phyloP scores from a whole-genome alignment of 2,113 vertebrate genomes.

The Greenwoodochromis staneri region DNA sequence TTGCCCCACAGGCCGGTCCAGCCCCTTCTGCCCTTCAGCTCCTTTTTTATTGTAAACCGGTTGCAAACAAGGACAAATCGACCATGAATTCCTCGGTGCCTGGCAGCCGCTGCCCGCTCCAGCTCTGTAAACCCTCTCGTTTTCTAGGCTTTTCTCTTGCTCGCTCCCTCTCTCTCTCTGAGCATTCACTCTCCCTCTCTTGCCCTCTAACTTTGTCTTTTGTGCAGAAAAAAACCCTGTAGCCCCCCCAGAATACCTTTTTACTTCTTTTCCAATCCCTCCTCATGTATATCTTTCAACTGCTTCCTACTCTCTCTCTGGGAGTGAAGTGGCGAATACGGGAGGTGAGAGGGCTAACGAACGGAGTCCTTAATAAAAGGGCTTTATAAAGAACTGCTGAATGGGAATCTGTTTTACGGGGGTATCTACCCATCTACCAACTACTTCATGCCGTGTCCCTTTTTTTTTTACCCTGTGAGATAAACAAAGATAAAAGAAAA shows the following conservation, averaged over 20 bases:
- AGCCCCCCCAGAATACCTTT: constrained; percentile 19
- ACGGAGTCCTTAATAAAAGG: constrained; percentile 53
- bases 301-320: constrained; percentile 29
- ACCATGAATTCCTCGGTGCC: constrained; percentile 64
- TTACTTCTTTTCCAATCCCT: constrained; percentile 15
- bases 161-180: not conserved
- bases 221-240: constrained; percentile 8
- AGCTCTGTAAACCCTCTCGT: constrained; percentile 31
- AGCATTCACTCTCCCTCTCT: constrained; percentile 41
- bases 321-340: constrained; percentile 38
- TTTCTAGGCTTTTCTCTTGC: constrained; percentile 17
- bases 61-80: constrained; percentile 66
- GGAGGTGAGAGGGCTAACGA: constrained; percentile 58
- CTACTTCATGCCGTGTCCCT: not conserved
- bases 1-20: constrained; percentile 32
- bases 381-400: constrained; percentile 52
- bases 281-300: constrained; percentile 44
- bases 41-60: constrained; percentile 55
- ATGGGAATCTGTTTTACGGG: constrained; percentile 58
- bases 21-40: constrained; percentile 45
- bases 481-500: constrained; percentile 6
- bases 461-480: not conserved
- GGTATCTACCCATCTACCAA: constrained; percentile 26
- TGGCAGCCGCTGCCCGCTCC: constrained; percentile 50
- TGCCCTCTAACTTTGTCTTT: constrained; percentile 37